Percentiles rank a stretch among this genome's conserved stretches.
Conservation (phyloP, 2,797 vertebrate species). For the Lithobates pipiens region DNA sequence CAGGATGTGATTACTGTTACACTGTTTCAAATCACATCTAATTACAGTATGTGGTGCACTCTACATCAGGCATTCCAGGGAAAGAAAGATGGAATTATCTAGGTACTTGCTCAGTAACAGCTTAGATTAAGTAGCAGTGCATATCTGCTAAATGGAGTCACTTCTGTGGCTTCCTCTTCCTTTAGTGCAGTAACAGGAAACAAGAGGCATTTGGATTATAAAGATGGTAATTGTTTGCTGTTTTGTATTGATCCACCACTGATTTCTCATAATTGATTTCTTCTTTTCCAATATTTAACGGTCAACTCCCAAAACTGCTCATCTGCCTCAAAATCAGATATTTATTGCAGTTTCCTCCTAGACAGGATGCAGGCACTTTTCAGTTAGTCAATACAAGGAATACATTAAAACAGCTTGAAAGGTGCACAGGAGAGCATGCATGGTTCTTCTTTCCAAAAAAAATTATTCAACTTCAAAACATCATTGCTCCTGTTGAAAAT, state of each 20-base stretch:
- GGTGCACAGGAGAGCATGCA: no score
- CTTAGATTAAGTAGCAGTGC: constrained; percentile 28
- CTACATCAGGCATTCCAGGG: not conserved
- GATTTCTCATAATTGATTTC: constrained; percentile 50
- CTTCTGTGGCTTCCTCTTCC: constrained; percentile 49
- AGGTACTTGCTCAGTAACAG: constrained; percentile 3
- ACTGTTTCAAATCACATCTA: not conserved
- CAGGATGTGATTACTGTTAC: not conserved
- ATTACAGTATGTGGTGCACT: constrained; percentile 10
- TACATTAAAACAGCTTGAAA: not conserved
- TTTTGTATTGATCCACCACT: constrained; percentile 54
- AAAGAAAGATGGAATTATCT: not conserved
- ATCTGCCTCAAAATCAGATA: constrained; percentile 16
- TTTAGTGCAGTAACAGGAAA: constrained; percentile 46
- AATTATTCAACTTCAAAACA: no score
- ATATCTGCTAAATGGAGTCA: constrained; percentile 48
- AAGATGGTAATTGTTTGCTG: constrained; percentile 54
- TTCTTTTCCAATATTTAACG: constrained; percentile 30
- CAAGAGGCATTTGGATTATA: constrained; percentile 48
- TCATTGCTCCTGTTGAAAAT: no score
- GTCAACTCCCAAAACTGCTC: constrained; percentile 15
- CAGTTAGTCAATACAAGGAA: not conserved
- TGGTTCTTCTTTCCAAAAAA: no score
- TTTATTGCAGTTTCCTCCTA: constrained; percentile 27
- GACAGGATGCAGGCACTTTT: constrained; percentile 5